A percentile compares a stretch with the other conserved stretches of the same genome.
These are phyloP conservation scores for Hirtodrosophila duncani DNA, from an alignment of 2,888 invertebrate species.

Conservation along the genomic window DNA sequence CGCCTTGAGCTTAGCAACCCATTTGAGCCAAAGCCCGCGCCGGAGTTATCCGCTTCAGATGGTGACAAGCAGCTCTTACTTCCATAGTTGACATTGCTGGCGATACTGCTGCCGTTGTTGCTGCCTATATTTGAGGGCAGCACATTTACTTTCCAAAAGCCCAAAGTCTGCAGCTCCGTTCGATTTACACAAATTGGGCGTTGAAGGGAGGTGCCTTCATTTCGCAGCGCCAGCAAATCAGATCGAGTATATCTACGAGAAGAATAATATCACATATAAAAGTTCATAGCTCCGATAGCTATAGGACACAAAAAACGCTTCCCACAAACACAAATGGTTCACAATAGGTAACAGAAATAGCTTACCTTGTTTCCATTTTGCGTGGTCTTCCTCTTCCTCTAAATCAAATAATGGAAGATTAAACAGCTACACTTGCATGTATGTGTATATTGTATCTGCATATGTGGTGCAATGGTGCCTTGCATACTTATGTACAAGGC, in stretches of 20 bases:
- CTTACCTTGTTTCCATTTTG: no score
- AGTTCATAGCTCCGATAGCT: no score
- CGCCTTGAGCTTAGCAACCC: slow-evolving; percentile 47
- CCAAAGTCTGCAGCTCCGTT: slow-evolving; percentile 65
- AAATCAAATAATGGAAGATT: no score
- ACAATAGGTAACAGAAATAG: no score
- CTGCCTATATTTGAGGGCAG: slow-evolving; percentile 9
- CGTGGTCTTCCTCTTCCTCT: no score
- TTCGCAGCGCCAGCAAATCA: slow-evolving; percentile 85
- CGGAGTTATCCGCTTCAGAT: slow-evolving; percentile 39
- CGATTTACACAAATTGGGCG: slow-evolving; percentile 85
- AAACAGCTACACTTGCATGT: no score
- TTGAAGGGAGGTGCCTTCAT: slow-evolving; percentile 84
- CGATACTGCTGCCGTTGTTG: background rate
- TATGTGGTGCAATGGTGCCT: no score
- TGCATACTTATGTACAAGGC: no score
- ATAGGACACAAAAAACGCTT: no score
- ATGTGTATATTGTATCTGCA: no score
- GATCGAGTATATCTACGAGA: slow-evolving; percentile 84
- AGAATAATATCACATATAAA: background rate
- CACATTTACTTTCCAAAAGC: slow-evolving; percentile 79
- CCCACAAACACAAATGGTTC: no score
- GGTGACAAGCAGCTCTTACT: slow-evolving; percentile 33
- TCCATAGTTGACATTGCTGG: slow-evolving; percentile 10
- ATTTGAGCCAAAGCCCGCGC: slow-evolving; percentile 29